Evolutionary conservation across 2,888 invertebrate species (phyloP), one percentile per base, ranked within the genome.

Genomic region (Melanotus villosus): DNA sequence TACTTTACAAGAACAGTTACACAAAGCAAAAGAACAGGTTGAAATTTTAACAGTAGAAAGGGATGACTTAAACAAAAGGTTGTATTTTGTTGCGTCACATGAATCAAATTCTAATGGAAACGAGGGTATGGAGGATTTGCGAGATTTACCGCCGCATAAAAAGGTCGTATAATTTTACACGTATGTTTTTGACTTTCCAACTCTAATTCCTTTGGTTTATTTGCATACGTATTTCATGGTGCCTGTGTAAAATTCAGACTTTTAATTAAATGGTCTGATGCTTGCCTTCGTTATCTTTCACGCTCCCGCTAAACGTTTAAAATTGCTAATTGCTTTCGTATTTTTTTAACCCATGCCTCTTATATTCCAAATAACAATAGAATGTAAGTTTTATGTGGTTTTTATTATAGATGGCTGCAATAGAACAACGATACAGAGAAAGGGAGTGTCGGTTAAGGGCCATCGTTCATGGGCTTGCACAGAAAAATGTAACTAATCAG

Each of bases 31-130:
- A 72, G 88, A 89, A 67, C 88, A 89, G 75, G 80, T 87, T 18
- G 82, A 87, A 2, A 83, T 88, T 26, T 78, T 88, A 14, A 86
- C 85, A 68, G 86, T 86, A 0, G 89, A 89, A 78, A 81, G 88
- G 60, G 88, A 89, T 72, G 88, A 89, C 77, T 81, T 88, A 68
- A 88, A 87, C 76, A 83, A 81, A 52, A 84, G 84, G 76, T 57
- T 77, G 16, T 66, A 78, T 19, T 76, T 5, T 41, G 16, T 19
- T 10, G 23, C n/a, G 12, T 12, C 16, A 0, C 18, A 36, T 18
- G 43, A 56, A 14, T 14, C 18, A 19, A 60, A 52, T 38, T 18
- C 52, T 3, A 69, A 65, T 30, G 62, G 26, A 34, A 63, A 52
- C 26, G 54, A 38, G 6, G 23, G 34, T 21, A 34, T 47, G 16